Conservation (phyloP, 2,888 invertebrate genomes). For the Bombylius discolor region DNA sequence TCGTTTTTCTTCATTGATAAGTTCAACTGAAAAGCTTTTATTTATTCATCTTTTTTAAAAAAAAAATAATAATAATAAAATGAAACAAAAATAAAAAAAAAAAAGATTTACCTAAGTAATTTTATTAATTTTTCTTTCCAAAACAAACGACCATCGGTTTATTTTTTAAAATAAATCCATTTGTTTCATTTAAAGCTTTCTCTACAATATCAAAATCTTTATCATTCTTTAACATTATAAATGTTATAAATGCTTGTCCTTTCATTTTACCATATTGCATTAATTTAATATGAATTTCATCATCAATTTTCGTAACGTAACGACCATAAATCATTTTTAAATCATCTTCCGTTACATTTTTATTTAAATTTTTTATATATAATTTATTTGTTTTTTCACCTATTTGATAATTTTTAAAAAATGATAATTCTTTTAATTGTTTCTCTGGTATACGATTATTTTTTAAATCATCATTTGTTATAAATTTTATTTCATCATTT, state of each 20-base stretch:
- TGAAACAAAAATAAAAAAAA: no score
- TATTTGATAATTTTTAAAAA: constrained; percentile 74
- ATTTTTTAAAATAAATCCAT: constrained; percentile 73
- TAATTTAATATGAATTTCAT: constrained; percentile 52
- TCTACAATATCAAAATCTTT: constrained; percentile 44
- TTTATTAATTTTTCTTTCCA: constrained; percentile 39
- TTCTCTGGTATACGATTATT: constrained; percentile 54
- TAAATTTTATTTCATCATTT: constrained; percentile 11
- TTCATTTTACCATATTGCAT: constrained; percentile 96
- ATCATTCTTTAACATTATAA: constrained; percentile 15
- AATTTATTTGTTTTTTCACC: constrained; percentile 71
- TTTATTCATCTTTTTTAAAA: no score
- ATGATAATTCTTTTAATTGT: constrained; percentile 59
- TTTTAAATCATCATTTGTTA: constrained; percentile 48
- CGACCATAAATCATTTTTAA: constrained; percentile 61
- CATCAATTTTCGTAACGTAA: constrained; percentile 37
- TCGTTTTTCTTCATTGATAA: no score
- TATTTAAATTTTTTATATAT: constrained; percentile 86
- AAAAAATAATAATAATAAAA: no score
- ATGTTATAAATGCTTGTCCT: constrained; percentile 84
- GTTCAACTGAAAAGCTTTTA: no score
- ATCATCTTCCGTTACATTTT: constrained; percentile 62
- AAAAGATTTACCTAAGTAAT: neutral
- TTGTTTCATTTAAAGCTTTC: constrained; percentile 67
- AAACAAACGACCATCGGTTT: constrained; percentile 88